Evolutionary conservation across 2,888 invertebrate genomes (phyloP).

Genomic region (Deilephila porcellus): DNA sequence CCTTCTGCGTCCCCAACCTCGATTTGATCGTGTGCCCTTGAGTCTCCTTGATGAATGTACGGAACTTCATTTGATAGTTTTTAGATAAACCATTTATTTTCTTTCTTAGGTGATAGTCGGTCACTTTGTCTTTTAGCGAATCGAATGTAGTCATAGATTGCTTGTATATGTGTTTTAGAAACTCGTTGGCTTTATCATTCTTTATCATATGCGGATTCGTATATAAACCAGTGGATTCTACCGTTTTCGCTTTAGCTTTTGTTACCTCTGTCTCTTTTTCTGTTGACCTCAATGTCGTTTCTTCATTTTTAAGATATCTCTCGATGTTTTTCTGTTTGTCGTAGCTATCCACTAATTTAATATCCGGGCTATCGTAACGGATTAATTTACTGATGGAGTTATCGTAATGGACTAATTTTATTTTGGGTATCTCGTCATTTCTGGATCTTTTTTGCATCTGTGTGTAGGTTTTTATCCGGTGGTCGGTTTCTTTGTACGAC

Average conservation of each 20-base stretch:
- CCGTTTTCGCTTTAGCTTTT: background rate
- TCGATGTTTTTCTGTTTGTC: background rate
- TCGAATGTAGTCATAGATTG: slow-evolving; percentile 56
- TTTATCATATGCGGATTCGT: slow-evolving; percentile 42
- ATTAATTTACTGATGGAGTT: background rate
- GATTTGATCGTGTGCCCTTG: slow-evolving; percentile 56
- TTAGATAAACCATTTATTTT: slow-evolving; percentile 45
- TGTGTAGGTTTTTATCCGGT: background rate
- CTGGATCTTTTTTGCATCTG: background rate
- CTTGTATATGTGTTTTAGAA: slow-evolving; percentile 53
- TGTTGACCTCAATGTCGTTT: background rate
- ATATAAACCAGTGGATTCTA: slow-evolving; percentile 32
- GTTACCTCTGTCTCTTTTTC: slow-evolving; percentile 21
- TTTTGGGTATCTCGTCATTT: background rate
- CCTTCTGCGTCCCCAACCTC: slow-evolving; percentile 56
- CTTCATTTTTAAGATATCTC: background rate
- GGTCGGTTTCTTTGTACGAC: background rate
- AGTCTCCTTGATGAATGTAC: slow-evolving; percentile 52
- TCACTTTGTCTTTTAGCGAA: slow-evolving; percentile 43
- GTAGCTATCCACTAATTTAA: background rate
- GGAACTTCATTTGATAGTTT: slow-evolving; percentile 56
- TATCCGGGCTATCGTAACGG: background rate
- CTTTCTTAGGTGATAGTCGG: slow-evolving; percentile 39
- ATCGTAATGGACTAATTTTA: slow-evolving; percentile 2
- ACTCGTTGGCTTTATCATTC: slow-evolving; percentile 52